phyloP scores from a whole-genome alignment of 2,888 invertebrate species.

The Ectobius pallidus region DNA sequence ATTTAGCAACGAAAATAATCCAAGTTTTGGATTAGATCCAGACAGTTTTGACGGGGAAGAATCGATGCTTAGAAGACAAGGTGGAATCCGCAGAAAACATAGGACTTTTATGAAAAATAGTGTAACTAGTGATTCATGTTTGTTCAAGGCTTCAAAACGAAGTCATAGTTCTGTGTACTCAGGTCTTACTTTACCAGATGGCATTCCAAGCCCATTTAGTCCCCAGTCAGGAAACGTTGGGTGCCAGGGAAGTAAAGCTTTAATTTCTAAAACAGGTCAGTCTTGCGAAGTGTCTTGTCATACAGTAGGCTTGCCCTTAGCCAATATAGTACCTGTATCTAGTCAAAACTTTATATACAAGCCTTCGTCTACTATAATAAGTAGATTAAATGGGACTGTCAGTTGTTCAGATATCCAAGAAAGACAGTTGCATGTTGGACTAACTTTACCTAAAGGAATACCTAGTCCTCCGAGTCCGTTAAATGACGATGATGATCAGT shows the following conservation, averaged over 20 bases:
- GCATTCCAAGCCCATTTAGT: conserved; percentile 52
- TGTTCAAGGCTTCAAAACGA: not conserved
- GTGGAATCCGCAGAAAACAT: conserved; percentile 38
- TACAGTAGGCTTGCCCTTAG: not conserved
- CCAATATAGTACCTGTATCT: not conserved
- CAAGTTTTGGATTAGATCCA: not conserved
- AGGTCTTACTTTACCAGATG: conserved; percentile 51
- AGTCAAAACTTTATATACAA: not conserved
- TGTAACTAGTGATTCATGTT: conserved; percentile 4
- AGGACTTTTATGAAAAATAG: not conserved
- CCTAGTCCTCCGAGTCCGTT: conserved; percentile 61
- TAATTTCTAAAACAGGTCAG: not conserved
- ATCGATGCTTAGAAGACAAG: conserved; percentile 38
- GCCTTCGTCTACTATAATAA: not conserved
- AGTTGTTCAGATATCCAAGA: not conserved
- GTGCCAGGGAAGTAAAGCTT: not conserved
- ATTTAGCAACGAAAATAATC: not conserved
- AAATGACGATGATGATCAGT: not conserved
- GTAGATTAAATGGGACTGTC: not conserved
- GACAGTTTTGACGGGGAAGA: conserved; percentile 26
- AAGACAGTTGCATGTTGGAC: conserved; percentile 47
- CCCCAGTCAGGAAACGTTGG: not conserved
- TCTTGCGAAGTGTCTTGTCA: not conserved
- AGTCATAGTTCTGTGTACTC: not conserved
- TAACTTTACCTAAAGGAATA: conserved; percentile 59